phyloP scores from a whole-genome alignment of 2,797 vertebrate genomes.

The Pantherophis alleghaniensis region DNA sequence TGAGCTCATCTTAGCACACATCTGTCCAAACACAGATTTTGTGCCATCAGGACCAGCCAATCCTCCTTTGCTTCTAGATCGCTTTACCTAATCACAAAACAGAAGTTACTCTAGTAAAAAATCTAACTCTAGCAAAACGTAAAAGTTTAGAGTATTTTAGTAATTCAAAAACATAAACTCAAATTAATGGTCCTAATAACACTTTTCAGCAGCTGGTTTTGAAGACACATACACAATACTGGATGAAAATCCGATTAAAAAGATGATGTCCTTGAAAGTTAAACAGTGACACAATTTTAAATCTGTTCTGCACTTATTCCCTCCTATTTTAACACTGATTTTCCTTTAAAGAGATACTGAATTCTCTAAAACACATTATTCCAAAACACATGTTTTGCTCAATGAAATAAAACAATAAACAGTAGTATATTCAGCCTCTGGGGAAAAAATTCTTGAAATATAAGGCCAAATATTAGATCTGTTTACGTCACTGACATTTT shows the following conservation, averaged over 20 bases:
- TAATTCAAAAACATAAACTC: not conserved
- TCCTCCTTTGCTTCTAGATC: slow-evolving; percentile 98
- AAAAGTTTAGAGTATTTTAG: not conserved
- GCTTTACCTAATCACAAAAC: slow-evolving; percentile 83
- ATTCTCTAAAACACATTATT: not conserved
- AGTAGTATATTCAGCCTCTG: slow-evolving; percentile 40
- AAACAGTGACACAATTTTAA: not conserved
- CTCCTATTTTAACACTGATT: not conserved
- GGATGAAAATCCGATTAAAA: not conserved
- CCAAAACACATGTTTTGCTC: not conserved
- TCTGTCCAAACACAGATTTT: slow-evolving; percentile 98
- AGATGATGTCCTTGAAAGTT: not conserved
- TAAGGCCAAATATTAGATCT: slow-evolving; percentile 47
- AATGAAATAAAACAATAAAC: slow-evolving; percentile 42
- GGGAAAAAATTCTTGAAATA: slow-evolving; percentile 34
- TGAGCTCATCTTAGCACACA: slow-evolving; percentile 98
- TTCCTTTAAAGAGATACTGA: not conserved
- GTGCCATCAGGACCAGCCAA: slow-evolving; percentile 96
- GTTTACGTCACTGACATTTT: slow-evolving; percentile 47
- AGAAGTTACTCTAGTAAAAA: not conserved
- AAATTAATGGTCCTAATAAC: not conserved
- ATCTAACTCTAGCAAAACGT: not conserved
- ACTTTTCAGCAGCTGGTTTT: not conserved
- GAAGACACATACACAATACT: not conserved
- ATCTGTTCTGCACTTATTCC: not conserved